These are phyloP conservation scores for Galagoides demidoff DNA, from an alignment of 2,797 vertebrate species.

Conservation along the genomic window DNA sequence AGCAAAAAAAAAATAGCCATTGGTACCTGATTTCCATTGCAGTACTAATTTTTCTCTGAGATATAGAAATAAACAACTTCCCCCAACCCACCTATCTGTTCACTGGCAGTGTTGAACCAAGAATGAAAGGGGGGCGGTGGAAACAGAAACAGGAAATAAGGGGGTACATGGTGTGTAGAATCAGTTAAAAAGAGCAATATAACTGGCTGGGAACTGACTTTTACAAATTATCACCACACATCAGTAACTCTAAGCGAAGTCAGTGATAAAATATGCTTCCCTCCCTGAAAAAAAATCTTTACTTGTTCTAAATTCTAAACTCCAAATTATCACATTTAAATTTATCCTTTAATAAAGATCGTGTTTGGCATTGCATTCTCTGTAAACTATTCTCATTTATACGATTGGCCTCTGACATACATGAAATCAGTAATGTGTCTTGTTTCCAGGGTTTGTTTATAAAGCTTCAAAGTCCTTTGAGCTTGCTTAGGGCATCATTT, in stretches of 20 bases:
- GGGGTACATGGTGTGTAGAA: background rate
- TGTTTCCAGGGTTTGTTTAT: background rate
- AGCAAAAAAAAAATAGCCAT: background rate
- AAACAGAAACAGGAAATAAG: background rate
- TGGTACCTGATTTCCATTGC: background rate
- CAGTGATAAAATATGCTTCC: too few species aligned
- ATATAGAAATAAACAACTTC: background rate
- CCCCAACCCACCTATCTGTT: background rate
- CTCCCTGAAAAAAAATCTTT: background rate
- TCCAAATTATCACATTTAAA: background rate
- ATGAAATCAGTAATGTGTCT: background rate
- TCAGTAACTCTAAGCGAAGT: too few species aligned
- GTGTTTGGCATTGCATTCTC: background rate
- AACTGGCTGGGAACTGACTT: background rate
- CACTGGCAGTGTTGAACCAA: background rate
- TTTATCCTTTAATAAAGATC: background rate
- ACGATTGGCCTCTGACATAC: background rate
- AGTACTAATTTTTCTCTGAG: background rate
- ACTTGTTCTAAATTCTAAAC: background rate
- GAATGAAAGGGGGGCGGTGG: background rate
- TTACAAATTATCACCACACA: background rate
- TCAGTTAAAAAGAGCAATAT: background rate
- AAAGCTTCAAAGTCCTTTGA: background rate
- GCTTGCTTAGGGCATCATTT: background rate
- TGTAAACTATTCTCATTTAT: background rate